Evolutionary conservation across 2,888 invertebrate genomes (phyloP), one percentile per base, ranked within the genome.

Genomic region (Macrophya annulata): DNA sequence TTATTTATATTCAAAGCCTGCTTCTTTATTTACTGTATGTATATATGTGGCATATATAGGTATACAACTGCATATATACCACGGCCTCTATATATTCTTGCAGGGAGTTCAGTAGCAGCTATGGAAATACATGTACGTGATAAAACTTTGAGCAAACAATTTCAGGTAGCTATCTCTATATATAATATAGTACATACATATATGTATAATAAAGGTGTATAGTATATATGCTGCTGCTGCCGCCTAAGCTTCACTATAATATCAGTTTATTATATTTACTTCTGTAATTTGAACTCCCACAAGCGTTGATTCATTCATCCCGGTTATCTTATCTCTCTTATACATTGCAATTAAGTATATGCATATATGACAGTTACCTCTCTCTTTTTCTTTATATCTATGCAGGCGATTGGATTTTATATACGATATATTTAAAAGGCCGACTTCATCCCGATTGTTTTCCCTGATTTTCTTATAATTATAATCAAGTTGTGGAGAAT

Each of bases 271-370:
- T 10, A 25, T 62, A 62, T 62, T 62, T 62, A 62, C 62, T 62
- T 62, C n/a, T 62, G 9, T 21, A 62, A 62, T 62, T 62, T 62
- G 9, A 62, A 25, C 62, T n/a, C n/a, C 62, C 62, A n/a, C 62
- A 62, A 62, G 62, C 62, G 10, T 51, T 51, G 62, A 62, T 62
- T 62, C 21, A 62, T 62, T 62, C 62, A 25, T 62, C n/a, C 62
- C 62, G 25, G 8, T 25, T 62, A 62, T 62, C 62, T 62, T 62
- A 62, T 62, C 62, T n/a, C 21, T 62, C n/a, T n/a, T 21, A 5
- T 21, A 59, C 21, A 59, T 59, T 59, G 59, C 59, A 59, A 21
- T n/a, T 10, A 21, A 21, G 21, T 59, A 59, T 59, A 21, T 8
- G n/a, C 21, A 2, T 51, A n/a, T n/a, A n/a, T n/a, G n/a, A n/a